Conservation (phyloP, 2,797 vertebrate species). For the Salarias fasciatus region DNA sequence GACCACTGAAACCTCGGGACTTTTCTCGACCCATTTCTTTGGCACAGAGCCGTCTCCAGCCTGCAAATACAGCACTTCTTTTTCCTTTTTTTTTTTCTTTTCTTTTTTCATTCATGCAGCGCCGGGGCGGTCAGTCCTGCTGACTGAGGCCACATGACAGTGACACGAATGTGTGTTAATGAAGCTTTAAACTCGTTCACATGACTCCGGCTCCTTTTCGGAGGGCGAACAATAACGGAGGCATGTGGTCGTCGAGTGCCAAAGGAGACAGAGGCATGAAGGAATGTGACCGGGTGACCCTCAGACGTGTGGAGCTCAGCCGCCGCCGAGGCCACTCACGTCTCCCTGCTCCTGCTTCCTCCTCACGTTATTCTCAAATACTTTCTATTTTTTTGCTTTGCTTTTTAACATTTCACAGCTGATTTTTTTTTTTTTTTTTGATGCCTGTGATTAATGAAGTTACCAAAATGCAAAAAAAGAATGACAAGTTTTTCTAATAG, state of each 20-base stretch:
- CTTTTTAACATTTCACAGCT: too few relatives aligned
- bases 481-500: too few relatives aligned
- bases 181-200: constrained; percentile 33
- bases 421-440: too few relatives aligned
- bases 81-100: constrained; percentile 5
- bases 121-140: neutral
- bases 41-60: constrained; percentile 19
- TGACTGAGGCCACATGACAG: constrained; percentile 12
- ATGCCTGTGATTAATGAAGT: too few relatives aligned
- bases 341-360: neutral
- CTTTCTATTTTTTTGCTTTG: neutral
- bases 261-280: constrained; percentile 38
- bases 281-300: constrained; percentile 36
- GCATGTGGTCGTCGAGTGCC: constrained; percentile 60
- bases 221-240: constrained; percentile 47
- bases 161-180: constrained; percentile 31
- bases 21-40: constrained; percentile 81
- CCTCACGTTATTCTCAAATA: neutral
- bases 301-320: constrained; percentile 7
- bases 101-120: constrained; percentile 26
- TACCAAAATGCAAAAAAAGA: too few relatives aligned
- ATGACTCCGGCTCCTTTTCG: constrained; percentile 43
- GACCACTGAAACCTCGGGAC: constrained; percentile 81
- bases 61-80: constrained; percentile 12
- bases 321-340: neutral